Evolutionary conservation across 1,140 invertebrate genomes (phyloP), one percentile per base, ranked within the genome.

Genomic region (Harpegnathos saltator): DNA sequence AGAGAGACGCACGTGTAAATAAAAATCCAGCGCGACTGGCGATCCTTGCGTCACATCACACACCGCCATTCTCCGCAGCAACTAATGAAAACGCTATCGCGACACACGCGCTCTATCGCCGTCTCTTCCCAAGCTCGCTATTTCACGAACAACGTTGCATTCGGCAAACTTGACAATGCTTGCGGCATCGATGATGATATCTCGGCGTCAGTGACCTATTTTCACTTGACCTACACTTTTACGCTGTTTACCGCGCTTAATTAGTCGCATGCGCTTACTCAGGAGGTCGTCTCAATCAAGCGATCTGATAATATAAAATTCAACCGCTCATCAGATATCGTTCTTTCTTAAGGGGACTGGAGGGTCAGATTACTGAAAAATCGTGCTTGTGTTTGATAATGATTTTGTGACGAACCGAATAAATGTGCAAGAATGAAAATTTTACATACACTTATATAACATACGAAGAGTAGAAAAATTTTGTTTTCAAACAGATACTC

Each of bases 91-190:
- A 59, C 5, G 24, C n/a, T 56, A 78, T n/a, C 17, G 29, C 5
- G 29, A 33, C 7, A 44, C 38, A 9, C 38, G 38, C 38, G 38
- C 38, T 44, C 24, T 63, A 63, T 29, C 38, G 61, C 7, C 14
- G 26, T 22, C 50, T 59, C 11, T 26, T 62, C 12, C 22, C 54
- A 66, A n/a, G 19, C 17, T 7, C 12, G 9, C 24, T 4, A 65
- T 22, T 65, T 75, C 26, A 29, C 22, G 19, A 52, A 33, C 24
- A 77, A 66, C 50, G 12, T 68, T 12, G 19, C 63, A 68, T 66
- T 54, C 61, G 29, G 68, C 4, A 54, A 29, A 77, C 56, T 68
- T 78, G 4, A 68, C 15, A 38, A 3, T 56, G 26, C 0, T 3
- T 38, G 15, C 48, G n/a, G 33, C 33, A 50, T 52, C 54, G 9